Base-by-base conservation (phyloP, 2,113 vertebrate genomes). In the Mormyrus iriodes region DNA sequence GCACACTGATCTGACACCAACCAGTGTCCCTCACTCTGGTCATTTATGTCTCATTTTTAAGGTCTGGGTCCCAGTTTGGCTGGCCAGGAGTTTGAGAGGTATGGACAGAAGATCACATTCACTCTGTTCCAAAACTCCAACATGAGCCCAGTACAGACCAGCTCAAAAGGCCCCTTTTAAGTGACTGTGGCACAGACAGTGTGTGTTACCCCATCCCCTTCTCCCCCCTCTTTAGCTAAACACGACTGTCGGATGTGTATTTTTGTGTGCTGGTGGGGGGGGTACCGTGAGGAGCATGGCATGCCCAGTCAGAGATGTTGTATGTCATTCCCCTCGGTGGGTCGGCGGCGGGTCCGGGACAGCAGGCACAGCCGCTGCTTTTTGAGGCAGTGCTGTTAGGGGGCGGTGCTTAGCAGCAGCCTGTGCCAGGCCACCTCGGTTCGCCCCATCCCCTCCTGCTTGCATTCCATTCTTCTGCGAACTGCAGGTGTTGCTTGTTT, bases 81-180 rank as follows among this genome's bases (percentile, higher is more conserved):
- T 90, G 90, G 90, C 91, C 92, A 92, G 92, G 92, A 92, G 88
- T 90, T 91, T 92, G 90, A 91, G 90, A 92, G 92, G 92, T 92
- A 92, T 91, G 92, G 92, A 91, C 92, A 92, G 91, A 92, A 93
- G 90, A 90, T 89, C 87, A 87, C 88, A 91, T 92, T 91, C 87
- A 89, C 91, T 92, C 92, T 92, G 88, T 89, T 89, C 90, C 92
- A 91, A 91, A 91, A 90, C 90, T 91, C 89, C 91, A 89, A 90
- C 91, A 87, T 92, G 91, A 91, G 55, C 91, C 89, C 92, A 87
- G 73, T 91, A 91, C 88, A 91, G 88, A 90, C 90, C 92, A 88
- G 53, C 90, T 91, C 46, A 89, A 55, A 89, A 90, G 90, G 90
- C 89, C 90, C 90, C 76, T 90, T 91, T 90, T 91, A 89, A 88